Conservation (phyloP, 37 sponge, comb jelly and placozoan species). For the Haliclona indistincta region DNA sequence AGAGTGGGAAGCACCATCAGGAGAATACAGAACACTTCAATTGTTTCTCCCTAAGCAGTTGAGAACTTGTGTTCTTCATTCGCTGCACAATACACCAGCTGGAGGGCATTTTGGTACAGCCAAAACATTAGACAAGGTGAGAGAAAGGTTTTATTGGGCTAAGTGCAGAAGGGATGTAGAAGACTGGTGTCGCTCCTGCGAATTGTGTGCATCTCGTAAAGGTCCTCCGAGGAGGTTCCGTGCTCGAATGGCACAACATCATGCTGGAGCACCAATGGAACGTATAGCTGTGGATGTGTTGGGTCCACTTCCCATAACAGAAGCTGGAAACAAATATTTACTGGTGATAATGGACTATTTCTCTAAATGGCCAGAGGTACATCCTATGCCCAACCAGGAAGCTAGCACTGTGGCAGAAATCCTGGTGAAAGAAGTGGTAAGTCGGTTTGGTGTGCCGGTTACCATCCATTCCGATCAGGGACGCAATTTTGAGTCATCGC, state of each 20-base stretch:
- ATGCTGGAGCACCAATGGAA: constrained; percentile 1
- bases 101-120: constrained; percentile 19
- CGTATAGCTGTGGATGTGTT: constrained; percentile 15
- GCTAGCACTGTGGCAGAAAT: constrained; percentile 17
- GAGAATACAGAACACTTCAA: neutral
- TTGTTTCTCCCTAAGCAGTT: neutral
- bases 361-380: constrained; percentile 23
- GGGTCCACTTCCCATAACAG: constrained; percentile 14
- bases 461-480: constrained; percentile 45
- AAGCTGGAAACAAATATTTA: neutral
- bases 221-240: constrained; percentile 2
- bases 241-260: neutral
- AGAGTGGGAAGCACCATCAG: constrained; percentile 5
- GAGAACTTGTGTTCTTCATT: neutral
- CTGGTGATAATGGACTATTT: constrained; percentile 10
- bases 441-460: constrained; percentile 21
- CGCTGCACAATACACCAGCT: neutral
- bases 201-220: neutral
- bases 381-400: constrained; percentile 24
- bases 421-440: constrained; percentile 17
- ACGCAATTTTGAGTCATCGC: constrained; percentile 19
- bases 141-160: constrained; percentile 15
- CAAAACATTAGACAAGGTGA: constrained; percentile 7
- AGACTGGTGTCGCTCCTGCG: constrained; percentile 1
- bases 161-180: neutral